Evolutionary conservation across 2,113 vertebrate genomes (phyloP).

Genomic region (Scartelaos histophorus): DNA sequence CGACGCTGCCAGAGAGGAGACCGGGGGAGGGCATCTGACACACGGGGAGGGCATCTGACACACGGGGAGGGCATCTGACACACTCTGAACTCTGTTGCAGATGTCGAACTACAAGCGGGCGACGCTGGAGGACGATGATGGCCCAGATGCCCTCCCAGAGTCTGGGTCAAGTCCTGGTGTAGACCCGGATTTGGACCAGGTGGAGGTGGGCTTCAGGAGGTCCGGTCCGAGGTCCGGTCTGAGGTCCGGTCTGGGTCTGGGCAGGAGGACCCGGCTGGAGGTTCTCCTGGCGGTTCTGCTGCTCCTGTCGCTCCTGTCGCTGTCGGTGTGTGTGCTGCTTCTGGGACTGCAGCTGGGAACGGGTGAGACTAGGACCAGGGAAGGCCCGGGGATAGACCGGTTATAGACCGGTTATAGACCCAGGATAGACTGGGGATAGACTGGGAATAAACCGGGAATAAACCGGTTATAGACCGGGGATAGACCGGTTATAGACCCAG

Average conservation of each 20-base stretch:
- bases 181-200: constrained; percentile 2
- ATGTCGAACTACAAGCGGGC: constrained; percentile 95
- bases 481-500: background rate
- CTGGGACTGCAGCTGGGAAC: constrained; percentile 78
- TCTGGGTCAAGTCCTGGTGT: constrained; percentile 77
- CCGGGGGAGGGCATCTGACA: too few relatives aligned
- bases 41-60: too few relatives aligned
- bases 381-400: background rate
- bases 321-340: constrained; percentile 80
- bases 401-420: background rate
- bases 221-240: constrained; percentile 65
- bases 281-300: constrained; percentile 79
- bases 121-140: constrained; percentile 91
- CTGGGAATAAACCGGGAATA: too few relatives aligned
- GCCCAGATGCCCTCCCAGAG: constrained; percentile 77
- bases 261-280: constrained; percentile 84
- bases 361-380: constrained; percentile 46
- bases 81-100: constrained; percentile 60
- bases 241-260: constrained; percentile 71
- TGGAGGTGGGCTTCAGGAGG: constrained; percentile 90
- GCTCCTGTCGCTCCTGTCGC: constrained; percentile 81
- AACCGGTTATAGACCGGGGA: too few relatives aligned
- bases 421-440: too few relatives aligned
- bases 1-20: background rate
- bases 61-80: too few relatives aligned